Evolutionary conservation across 2,113 vertebrate species (phyloP), one percentile per base, ranked within the genome.

Genomic region (Lepisosteus osseus): DNA sequence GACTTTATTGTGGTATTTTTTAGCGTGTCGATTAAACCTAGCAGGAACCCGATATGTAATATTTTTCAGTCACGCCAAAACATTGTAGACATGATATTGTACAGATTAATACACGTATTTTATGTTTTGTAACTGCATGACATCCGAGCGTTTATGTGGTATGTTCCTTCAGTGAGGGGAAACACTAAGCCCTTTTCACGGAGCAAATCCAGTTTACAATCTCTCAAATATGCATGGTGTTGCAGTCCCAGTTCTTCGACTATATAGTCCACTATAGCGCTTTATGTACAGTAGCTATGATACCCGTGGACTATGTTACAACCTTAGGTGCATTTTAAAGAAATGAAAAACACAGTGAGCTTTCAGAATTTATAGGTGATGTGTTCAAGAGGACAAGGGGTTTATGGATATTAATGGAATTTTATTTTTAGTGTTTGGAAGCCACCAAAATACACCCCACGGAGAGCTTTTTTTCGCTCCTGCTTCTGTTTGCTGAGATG

Each of bases 1-100:
- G n/a, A 67, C 78, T 83, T 78, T 73, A 82, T 51, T 51, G 47
- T 1, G 47, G 47, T 51, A 51, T 51, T 74, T 74, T 83, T 76
- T 71, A 79, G 79, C 75, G 6, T 7, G 9, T 11, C 61, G 40
- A 71, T 8, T 54, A 8, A 47, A 44, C 45, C 5, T 51, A 51
- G 2, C 5, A 9, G 47, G 15, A 47, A 29, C 29, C 29, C 29
- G 29, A 29, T 29, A 29, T 29, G 29, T 29, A 29, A 29, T 29
- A 29, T 29, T 29, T 29, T 29, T 29, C 29, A 29, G 6, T 41
- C 43, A 66, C 64, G 14, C 15, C 42, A 41, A 66, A 66, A 66
- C 45, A n/a, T 15, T 45, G 41, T 43, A 13, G 64, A 44, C 43
- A 66, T 44, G 45, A 42, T 44, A 44, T 45, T 66, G 64, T 66